phyloP scores from a whole-genome alignment of 2,888 invertebrate genomes.

The Panopea generosa region DNA sequence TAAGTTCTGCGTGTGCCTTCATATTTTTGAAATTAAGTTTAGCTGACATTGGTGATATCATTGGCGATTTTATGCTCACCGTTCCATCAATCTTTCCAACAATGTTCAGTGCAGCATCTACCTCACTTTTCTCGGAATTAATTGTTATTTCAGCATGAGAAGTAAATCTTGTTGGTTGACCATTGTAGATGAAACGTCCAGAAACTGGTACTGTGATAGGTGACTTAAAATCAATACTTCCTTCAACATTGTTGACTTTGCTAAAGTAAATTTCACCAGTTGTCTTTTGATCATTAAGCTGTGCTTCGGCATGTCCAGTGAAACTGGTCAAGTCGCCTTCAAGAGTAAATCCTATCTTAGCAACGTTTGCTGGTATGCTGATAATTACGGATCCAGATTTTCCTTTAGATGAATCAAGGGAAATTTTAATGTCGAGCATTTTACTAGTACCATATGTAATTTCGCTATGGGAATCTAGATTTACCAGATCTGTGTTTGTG shows the following conservation, averaged over 20 bases:
- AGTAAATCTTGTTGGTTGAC: background rate
- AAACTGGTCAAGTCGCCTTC: background rate
- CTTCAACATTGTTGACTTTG: background rate
- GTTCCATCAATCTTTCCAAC: background rate
- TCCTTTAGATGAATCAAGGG: no score
- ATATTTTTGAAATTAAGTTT: no score
- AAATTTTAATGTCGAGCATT: no score
- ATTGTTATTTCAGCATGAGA: slow-evolving; percentile 4
- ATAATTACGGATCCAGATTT: no score
- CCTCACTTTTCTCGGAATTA: slow-evolving; percentile 3
- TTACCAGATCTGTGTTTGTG: no score
- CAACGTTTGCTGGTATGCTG: no score
- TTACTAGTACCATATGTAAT: no score
- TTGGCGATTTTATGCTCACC: slow-evolving; percentile 7
- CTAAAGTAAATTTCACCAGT: background rate
- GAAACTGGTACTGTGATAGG: background rate
- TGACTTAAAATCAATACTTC: slow-evolving; percentile 3
- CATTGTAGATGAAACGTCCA: background rate
- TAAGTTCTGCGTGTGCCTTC: no score
- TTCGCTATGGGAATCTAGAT: no score
- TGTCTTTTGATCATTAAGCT: background rate
- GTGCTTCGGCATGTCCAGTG: background rate
- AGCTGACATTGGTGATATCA: slow-evolving; percentile 3
- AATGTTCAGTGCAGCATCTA: background rate
- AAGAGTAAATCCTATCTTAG: background rate